A percentile compares a stretch with the other conserved stretches of the same genome.
These are phyloP conservation scores for Samia ricini DNA, from an alignment of 1,140 invertebrate species.

Conservation along the genomic window DNA sequence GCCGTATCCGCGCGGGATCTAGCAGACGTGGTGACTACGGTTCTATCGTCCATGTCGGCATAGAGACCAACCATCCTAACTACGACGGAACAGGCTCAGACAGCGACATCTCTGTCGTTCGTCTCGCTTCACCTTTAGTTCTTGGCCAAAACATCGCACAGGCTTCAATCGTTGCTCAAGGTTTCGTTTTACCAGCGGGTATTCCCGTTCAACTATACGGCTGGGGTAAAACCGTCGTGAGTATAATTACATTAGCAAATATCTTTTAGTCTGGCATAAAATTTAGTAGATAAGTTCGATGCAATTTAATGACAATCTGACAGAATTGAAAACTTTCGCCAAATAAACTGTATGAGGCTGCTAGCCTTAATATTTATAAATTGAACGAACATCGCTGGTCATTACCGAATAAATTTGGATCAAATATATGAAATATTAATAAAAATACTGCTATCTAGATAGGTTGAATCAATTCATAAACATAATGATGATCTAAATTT, in stretches of 20 bases:
- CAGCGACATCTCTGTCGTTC: conserved; percentile 10
- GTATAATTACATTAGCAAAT: not conserved
- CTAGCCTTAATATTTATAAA: no score
- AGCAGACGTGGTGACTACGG: conserved; percentile 42
- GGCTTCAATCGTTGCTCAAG: not conserved
- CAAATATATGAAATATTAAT: no score
- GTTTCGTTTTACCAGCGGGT: conserved; percentile 5
- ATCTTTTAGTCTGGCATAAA: not conserved
- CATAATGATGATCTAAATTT: not conserved
- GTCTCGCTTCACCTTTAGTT: not conserved
- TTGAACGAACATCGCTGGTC: no score
- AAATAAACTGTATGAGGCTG: no score
- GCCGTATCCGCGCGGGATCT: conserved; percentile 47
- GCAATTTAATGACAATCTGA: no score
- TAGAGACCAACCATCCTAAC: conserved; percentile 38
- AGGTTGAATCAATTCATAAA: no score
- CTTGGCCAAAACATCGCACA: conserved; percentile 3
- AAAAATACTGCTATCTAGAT: no score
- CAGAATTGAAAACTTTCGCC: no score
- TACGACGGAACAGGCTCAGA: conserved; percentile 19
- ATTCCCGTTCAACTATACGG: not conserved
- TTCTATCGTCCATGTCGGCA: conserved; percentile 19
- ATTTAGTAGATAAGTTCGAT: no score
- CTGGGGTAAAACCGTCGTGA: conserved; percentile 17
- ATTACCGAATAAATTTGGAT: no score